Evolutionary conservation across 1,140 invertebrate species (phyloP), one percentile per base, ranked within the genome.

Genomic region (Acromyrmex charruanus): DNA sequence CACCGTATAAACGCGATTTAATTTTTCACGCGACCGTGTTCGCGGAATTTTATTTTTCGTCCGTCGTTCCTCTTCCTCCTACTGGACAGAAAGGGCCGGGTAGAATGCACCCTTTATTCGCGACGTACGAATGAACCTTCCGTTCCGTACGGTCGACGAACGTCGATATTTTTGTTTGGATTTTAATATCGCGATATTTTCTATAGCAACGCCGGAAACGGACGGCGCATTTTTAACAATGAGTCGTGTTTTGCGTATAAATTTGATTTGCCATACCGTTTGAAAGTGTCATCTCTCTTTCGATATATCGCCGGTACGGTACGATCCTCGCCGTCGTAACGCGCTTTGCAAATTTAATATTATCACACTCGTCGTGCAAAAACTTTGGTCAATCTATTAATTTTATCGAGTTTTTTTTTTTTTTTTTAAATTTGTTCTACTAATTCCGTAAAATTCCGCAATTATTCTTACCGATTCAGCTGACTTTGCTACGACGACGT

Each of bases 1-100:
- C 80, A 75, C 69, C 69, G 44, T 74, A 35, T 75, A 61, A 84
- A 84, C 31, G 80, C 80, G 69, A 84, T 84, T 84, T 84, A 84
- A 84, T 84, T 75, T 84, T 75, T 84, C 80, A 35, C 79, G 18
- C 80, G 66, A 44, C 21, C 18, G 21, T 14, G 21, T n/a, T 21
- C 66, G 65, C 28, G 79, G 31, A 25, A 25, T 72, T 82, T 84
- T 51, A 49, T 74, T 61, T 82, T 18, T 12, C 25, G 35, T 39
- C 35, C 53, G 66, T 51, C 49, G 49, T 16, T 16, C 9, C 49
- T 51, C 49, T 51, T 51, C 14, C 49, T 51, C 49, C 49, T 51
- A 3, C 49, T 14, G 49, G 49, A n/a, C 35, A 44, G 35, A 68
- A 51, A 49, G 68, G 21, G 16, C 79, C 10, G 31, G 25, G 61